Base-by-base conservation (phyloP, 2,888 invertebrate genomes). In the Sarcophaga subvicina region DNA sequence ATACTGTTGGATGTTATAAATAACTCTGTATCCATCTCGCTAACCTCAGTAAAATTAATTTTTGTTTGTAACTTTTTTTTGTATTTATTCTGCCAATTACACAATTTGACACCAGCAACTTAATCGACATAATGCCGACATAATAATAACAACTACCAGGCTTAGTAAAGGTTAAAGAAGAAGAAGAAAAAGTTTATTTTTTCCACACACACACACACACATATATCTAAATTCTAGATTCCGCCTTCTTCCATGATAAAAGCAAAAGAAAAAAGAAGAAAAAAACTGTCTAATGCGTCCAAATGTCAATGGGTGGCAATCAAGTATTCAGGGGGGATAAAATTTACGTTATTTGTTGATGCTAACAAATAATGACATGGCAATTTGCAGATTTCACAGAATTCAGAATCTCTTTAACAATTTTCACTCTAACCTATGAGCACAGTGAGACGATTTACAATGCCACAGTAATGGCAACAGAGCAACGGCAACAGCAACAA, bases 321-420 rank as follows among this genome's bases (percentile, higher is more conserved):
- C 73, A 81, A 83, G 76, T 80, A 71, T 88, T 88, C 86, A 86
- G 86, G 88, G 88, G 27, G 37, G 84, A 79, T 78, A 78, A 37
- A 83, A 64, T 88, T 71, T 73, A 80, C 54, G 60, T 70, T 70
- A 45, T 45, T 83, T 84, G 80, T 87, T 92, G 91, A 91, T 90
- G 89, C 90, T 92, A 92, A 92, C 91, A 91, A 91, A 92, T 92
- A 92, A 91, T 92, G 92, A 91, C 92, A 92, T 89, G 90, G 91
- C 91, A 92, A 92, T 92, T 92, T 92, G 91, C 92, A 91, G 91
- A 92, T 91, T 91, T 92, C 92, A 90, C 90, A 91, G 91, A 91
- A 91, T 90, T 90, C 37, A 37, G 37, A 37, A 37, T 37, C 37
- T 37, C 88, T 89, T 88, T 80, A 81, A 76, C 62, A 84, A 81